These are phyloP conservation scores for Cotesia vestalis DNA, from an alignment of 1,140 invertebrate species.

Conservation along the genomic window DNA sequence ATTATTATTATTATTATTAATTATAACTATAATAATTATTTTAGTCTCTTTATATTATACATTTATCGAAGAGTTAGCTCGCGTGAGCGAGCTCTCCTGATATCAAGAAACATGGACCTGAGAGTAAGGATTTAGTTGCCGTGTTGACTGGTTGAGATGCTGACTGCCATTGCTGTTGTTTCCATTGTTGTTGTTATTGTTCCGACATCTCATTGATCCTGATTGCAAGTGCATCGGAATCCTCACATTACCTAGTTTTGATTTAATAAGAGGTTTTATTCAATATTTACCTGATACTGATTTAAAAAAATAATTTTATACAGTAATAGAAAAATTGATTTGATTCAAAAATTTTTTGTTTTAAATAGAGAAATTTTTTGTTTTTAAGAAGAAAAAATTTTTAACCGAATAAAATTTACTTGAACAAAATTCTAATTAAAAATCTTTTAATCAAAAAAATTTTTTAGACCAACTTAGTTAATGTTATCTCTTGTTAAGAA, in stretches of 20 bases:
- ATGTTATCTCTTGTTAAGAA: no score
- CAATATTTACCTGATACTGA: no score
- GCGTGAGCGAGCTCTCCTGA: conserved; percentile 44
- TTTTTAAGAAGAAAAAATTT: no score
- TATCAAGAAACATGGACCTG: conserved; percentile 54
- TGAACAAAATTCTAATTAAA: no score
- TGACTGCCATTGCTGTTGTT: conserved; percentile 44
- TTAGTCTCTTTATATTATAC: background rate
- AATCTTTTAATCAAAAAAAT: no score
- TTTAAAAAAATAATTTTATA: no score
- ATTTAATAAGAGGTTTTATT: conserved; percentile 44
- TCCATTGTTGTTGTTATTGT: conserved; percentile 28
- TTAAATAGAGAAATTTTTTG: no score
- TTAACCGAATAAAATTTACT: no score
- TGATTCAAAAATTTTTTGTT: no score
- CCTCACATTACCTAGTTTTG: conserved; percentile 49
- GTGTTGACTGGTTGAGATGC: conserved; percentile 45
- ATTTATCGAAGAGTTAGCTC: conserved; percentile 57
- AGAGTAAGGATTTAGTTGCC: conserved; percentile 37
- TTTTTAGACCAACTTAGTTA: no score
- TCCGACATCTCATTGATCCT: conserved; percentile 44
- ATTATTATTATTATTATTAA: no score
- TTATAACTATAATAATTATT: background rate
- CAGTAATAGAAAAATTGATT: no score
- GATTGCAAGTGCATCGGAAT: conserved; percentile 54